Base-by-base conservation (phyloP, 2,888 invertebrate genomes). In the Eumerus sabulonum region DNA sequence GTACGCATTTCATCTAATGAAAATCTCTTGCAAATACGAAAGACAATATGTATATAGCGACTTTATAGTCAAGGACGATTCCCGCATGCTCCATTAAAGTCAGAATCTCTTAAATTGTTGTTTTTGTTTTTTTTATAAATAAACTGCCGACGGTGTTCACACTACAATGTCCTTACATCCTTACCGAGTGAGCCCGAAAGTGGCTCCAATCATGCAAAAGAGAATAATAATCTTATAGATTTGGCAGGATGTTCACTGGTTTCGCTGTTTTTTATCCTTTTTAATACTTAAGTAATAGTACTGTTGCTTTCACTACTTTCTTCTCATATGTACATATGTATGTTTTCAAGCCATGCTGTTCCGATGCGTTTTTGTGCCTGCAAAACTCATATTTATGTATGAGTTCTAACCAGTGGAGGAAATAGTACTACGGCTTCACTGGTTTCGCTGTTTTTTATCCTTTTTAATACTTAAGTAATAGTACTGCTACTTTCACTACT, bases 41-140 rank as follows among this genome's bases (percentile, higher is more conserved):
- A 53, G 63, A 73, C 27, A 51, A 57, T 50, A 17, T 40, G 17
- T 16, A 45, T 16, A 18, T 35, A 54, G 54, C 74, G 74, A 79
- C 79, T 74, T 79, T 79, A 73, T 74, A 74, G 59, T 63, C 59
- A 70, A 70, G 63, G 70, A 79, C 74, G 79, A 74, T 79, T 50
- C 59, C 74, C 79, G 79, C 79, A 79, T 79, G 79, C 74, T 79
- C 79, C 74, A 79, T 79, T 79, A 74, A 79, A 79, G 73, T 79
- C 79, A 79, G 47, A 77, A 68, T 74, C 74, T 79, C 79, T 74
- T 79, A 63, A 73, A 59, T 27, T 27, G 27, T 27, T 27, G 27
- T 27, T 27, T 27, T 27, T 27, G 27, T 7, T 27, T 27, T 27
- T 79, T 79, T 79, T 73, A 79, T 74, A 79, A 79, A 79, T 79